Evolutionary conservation across 2,888 invertebrate genomes (phyloP), one percentile per base, ranked within the genome.

Genomic region (Steromphala cineraria): DNA sequence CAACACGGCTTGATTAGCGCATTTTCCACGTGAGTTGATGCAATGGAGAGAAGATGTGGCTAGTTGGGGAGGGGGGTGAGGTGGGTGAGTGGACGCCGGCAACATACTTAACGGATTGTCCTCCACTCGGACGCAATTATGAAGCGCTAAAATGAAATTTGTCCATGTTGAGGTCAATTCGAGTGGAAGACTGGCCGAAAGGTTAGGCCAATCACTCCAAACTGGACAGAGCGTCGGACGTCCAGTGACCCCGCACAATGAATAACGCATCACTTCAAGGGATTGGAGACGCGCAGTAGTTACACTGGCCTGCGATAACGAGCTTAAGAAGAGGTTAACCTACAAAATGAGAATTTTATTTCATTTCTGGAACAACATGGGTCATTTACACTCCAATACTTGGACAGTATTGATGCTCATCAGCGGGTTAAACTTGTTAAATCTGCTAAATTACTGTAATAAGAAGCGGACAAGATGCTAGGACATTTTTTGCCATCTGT

Each of bases 91-190:
- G 62, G 28, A 24, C 10, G 62, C 62, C 62, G 62, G n/a, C 62
- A 62, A 62, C 62, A 62, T 62, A 62, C 62, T 62, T 62, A 62
- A 62, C 28, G 62, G 62, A 24, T 62, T 24, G 62, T 62, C 28
- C 62, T n/a, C 62, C 28, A 62, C 62, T 62, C 62, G 62, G 62
- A 62, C 62, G 62, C 62, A 62, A 62, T 62, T 62, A 62, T 62
- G 62, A 62, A 62, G 62, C 62, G 62, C 62, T 62, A 62, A 62
- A 62, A 62, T 62, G 62, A 62, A 62, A 62, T 62, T 62, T 62
- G 62, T 62, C 24, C 62, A 62, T 62, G 62, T 62, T 24, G 62
- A 62, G 62, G 62, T 62, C 62, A 62, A 62, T 28, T 28, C 28
- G 62, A 62, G 62, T 62, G 28, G 62, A 62, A 62, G 62, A 24